A percentile compares a stretch with the other conserved stretches of the same genome.
Conservation (phyloP, 1,140 invertebrate species). For the Campoletis sonorensis region DNA sequence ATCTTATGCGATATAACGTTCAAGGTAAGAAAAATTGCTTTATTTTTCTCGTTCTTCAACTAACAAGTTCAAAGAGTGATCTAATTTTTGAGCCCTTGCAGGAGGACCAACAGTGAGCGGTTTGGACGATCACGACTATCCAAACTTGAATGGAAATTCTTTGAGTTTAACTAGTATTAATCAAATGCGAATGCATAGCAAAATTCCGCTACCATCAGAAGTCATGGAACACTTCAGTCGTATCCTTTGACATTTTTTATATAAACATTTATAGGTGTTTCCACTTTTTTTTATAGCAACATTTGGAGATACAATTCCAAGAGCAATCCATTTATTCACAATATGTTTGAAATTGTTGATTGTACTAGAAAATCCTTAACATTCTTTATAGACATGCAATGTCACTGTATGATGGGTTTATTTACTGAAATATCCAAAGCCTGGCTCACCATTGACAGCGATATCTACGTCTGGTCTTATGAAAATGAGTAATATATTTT, state of each 20-base stretch:
- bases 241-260: slow-evolving; percentile 82
- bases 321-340: too few relatives aligned
- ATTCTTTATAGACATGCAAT: slow-evolving; percentile 87
- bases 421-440: slow-evolving; percentile 97
- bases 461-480: slow-evolving; percentile 92
- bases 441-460: slow-evolving; percentile 98
- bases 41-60: slow-evolving; percentile 38
- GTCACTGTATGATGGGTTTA: slow-evolving; percentile 96
- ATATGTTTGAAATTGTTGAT: not conserved
- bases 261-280: not conserved
- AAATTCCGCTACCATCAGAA: slow-evolving; percentile 92
- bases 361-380: slow-evolving; percentile 58
- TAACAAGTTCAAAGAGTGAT: slow-evolving; percentile 22
- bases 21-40: slow-evolving; percentile 62
- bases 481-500: slow-evolving; percentile 68
- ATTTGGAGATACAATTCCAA: too few relatives aligned
- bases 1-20: slow-evolving; percentile 75
- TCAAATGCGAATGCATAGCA: slow-evolving; percentile 88
- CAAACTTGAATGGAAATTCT: slow-evolving; percentile 82
- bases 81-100: slow-evolving; percentile 58
- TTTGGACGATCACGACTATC: slow-evolving; percentile 93
- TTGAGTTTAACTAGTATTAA: slow-evolving; percentile 83
- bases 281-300: too few relatives aligned
- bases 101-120: slow-evolving; percentile 89
- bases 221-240: slow-evolving; percentile 95